Evolutionary conservation across 2,797 vertebrate species (phyloP).

Genomic region (Peromyscus attwateri): DNA sequence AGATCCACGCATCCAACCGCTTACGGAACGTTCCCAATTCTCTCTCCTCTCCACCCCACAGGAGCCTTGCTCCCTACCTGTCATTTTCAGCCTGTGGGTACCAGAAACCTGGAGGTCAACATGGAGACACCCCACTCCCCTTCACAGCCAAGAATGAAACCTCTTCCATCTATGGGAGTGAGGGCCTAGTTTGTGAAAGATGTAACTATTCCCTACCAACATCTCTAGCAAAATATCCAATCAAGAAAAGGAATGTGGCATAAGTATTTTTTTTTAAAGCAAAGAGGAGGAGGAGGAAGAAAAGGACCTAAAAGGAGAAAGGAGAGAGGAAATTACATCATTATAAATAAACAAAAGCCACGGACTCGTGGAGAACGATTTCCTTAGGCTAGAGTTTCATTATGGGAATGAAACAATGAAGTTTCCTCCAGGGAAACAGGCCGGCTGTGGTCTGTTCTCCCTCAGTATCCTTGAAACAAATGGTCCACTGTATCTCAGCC

Average conservation of each 20-base stretch:
- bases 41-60: neutral
- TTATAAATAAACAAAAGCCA: conserved; percentile 8
- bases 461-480: neutral
- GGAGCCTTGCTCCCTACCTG: neutral
- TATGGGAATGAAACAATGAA: neutral
- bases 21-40: neutral
- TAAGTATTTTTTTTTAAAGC: neutral
- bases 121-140: neutral
- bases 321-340: neutral
- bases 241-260: neutral
- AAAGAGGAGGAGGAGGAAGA: neutral
- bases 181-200: neutral
- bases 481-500: neutral
- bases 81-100: neutral
- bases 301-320: neutral
- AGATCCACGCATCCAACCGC: neutral
- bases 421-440: conserved; percentile 26
- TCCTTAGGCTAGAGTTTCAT: conserved; percentile 33
- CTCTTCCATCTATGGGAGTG: neutral
- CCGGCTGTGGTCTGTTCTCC: neutral
- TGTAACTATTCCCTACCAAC: neutral
- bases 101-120: neutral
- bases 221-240: neutral
- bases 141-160: neutral
- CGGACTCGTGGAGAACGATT: neutral